These are phyloP conservation scores for Sinohyriopsis cumingii DNA, from an alignment of 2,888 invertebrate species.

Conservation along the genomic window DNA sequence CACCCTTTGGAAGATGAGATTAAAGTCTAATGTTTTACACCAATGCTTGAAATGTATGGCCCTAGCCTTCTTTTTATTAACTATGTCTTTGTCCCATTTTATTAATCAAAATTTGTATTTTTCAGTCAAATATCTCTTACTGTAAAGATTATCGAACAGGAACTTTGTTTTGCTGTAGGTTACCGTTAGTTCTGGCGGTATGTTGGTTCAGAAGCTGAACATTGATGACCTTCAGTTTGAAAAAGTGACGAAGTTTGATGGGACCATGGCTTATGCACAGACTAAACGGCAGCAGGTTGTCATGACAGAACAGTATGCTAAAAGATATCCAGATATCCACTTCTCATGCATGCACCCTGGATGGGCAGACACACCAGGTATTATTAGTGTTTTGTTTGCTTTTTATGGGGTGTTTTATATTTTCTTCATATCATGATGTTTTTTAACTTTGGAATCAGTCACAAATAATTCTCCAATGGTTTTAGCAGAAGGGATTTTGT, in stretches of 20 bases:
- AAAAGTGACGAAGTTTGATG: constrained; percentile 72
- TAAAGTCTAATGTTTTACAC: too few species aligned
- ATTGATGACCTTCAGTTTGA: constrained; percentile 72
- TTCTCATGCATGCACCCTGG: constrained; percentile 75
- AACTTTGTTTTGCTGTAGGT: constrained; percentile 53
- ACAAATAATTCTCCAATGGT: too few species aligned
- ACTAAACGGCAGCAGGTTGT: constrained; percentile 74
- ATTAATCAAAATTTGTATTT: neutral
- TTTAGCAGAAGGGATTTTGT: too few species aligned
- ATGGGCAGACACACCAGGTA: constrained; percentile 74
- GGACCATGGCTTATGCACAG: constrained; percentile 74
- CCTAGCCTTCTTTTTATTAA: too few species aligned
- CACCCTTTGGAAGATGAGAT: too few species aligned
- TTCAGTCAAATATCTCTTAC: neutral
- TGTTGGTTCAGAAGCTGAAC: constrained; percentile 73
- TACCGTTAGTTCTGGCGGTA: constrained; percentile 73
- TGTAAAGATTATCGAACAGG: constrained; percentile 1
- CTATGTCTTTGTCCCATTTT: neutral
- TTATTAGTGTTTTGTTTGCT: neutral
- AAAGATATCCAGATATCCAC: constrained; percentile 70
- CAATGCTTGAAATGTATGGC: too few species aligned
- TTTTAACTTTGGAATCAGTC: neutral
- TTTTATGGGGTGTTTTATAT: neutral
- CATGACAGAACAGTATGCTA: constrained; percentile 72
- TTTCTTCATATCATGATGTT: neutral